A percentile compares a stretch with the other conserved stretches of the same genome.
These are phyloP conservation scores for Copidosoma aretas DNA, from an alignment of 2,888 invertebrate genomes.

Conservation along the genomic window DNA sequence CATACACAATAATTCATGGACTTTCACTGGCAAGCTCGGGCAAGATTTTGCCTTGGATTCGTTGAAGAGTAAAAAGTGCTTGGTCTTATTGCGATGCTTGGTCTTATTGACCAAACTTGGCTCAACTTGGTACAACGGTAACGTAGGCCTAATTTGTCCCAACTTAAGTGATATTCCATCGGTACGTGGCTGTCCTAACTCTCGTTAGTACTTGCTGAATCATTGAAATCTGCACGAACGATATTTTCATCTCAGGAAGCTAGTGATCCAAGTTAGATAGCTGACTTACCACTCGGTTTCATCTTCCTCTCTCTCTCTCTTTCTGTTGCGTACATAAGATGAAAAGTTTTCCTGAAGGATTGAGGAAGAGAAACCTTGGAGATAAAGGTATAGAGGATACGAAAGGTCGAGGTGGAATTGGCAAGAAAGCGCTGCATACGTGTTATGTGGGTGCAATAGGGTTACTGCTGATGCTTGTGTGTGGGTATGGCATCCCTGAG, in stretches of 20 bases:
- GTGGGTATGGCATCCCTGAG: neutral
- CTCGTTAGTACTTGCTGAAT: slow-evolving; percentile 4
- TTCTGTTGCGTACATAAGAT: neutral
- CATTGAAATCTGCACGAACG: slow-evolving; percentile 25
- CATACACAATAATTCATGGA: no score
- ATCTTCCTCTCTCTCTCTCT: no score
- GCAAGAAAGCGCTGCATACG: no score
- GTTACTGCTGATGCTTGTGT: neutral
- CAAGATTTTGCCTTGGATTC: no score
- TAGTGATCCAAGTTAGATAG: slow-evolving; percentile 25
- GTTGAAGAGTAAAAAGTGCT: no score
- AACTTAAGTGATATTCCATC: no score
- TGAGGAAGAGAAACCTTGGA: neutral
- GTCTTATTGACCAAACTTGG: no score
- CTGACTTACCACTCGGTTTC: neutral
- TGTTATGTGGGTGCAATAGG: neutral
- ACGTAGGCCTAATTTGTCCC: no score
- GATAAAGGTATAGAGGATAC: neutral
- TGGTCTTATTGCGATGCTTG: no score
- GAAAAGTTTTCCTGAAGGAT: neutral
- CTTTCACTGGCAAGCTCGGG: no score
- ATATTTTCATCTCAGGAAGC: slow-evolving; percentile 33
- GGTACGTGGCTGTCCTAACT: neutral
- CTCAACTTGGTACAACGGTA: no score
- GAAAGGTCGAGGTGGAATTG: neutral